Conservation (phyloP, 2,888 invertebrate genomes). For the Rhimphoctona megacephalus region DNA sequence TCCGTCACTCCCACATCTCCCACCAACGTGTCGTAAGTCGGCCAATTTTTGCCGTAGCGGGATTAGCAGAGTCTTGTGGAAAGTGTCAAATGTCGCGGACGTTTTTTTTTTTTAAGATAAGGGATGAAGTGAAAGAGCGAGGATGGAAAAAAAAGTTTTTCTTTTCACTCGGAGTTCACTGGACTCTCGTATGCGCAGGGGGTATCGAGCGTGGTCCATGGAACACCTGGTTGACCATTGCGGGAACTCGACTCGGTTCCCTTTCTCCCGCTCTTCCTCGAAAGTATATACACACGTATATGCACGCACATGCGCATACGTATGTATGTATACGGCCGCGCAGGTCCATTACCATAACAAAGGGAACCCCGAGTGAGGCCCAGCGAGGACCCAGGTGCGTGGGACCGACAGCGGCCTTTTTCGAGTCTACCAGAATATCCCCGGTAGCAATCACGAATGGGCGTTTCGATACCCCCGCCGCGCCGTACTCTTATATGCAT, state of each 20-base stretch:
- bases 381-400: slow-evolving; percentile 82
- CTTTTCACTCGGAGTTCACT: slow-evolving; percentile 13
- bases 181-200: slow-evolving; percentile 27
- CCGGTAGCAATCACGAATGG: slow-evolving; percentile 80
- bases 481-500: slow-evolving; percentile 42
- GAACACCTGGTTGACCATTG: slow-evolving; percentile 59
- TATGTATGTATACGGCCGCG: slow-evolving; percentile 28
- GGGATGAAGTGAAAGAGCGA: slow-evolving; percentile 62
- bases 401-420: slow-evolving; percentile 78
- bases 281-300: neutral
- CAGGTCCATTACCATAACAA: slow-evolving; percentile 81
- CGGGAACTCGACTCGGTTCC: slow-evolving; percentile 36
- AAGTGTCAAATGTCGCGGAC: slow-evolving; percentile 63
- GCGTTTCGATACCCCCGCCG: slow-evolving; percentile 82
- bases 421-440: slow-evolving; percentile 67
- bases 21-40: neutral
- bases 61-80: neutral
- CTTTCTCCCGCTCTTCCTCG: slow-evolving; percentile 12
- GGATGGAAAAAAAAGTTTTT: slow-evolving; percentile 34
- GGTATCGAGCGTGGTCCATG: slow-evolving; percentile 21
- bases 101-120: slow-evolving; percentile 47
- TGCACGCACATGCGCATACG: neutral
- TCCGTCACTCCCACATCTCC: neutral
- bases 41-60: neutral
- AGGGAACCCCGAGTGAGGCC: slow-evolving; percentile 76